phyloP scores from a whole-genome alignment of 1,140 invertebrate species.

The Globodera rostochiensis region DNA sequence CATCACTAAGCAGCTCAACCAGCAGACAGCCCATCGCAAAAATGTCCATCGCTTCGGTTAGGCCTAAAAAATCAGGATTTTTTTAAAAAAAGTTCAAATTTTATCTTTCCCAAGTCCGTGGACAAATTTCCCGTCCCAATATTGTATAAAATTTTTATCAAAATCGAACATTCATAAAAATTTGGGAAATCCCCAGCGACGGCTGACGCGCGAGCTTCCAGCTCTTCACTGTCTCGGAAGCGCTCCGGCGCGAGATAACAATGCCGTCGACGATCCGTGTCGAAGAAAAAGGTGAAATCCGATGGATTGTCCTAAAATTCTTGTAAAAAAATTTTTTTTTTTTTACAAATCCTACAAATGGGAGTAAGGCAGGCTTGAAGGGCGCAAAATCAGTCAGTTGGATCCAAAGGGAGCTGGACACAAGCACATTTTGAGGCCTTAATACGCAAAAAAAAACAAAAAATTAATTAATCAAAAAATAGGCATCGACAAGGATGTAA shows the following conservation, averaged over 20 bases:
- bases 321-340: slow-evolving; percentile 21
- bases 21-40: slow-evolving; percentile 62
- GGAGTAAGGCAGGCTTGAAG: slow-evolving; percentile 94
- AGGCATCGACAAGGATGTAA: no score
- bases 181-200: slow-evolving; percentile 37
- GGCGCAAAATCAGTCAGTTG: slow-evolving; percentile 95
- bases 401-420: slow-evolving; percentile 96
- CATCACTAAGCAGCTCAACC: slow-evolving; percentile 60
- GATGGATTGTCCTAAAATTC: slow-evolving; percentile 83
- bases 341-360: slow-evolving; percentile 72
- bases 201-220: slow-evolving; percentile 14
- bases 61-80: slow-evolving; percentile 28
- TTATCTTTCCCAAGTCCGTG: no score
- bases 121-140: no score
- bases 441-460: no score
- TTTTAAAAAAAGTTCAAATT: slow-evolving; percentile 4
- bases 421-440: slow-evolving; percentile 86
- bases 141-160: neutral
- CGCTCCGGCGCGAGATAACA: slow-evolving; percentile 96
- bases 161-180: slow-evolving; percentile 34
- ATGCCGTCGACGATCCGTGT: slow-evolving; percentile 86
- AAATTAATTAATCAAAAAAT: no score
- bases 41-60: slow-evolving; percentile 64
- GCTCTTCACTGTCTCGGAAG: slow-evolving; percentile 66
- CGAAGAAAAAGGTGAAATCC: slow-evolving; percentile 99